These are phyloP conservation scores for Pao palembangensis DNA, from an alignment of 2,113 vertebrate genomes.

Conservation along the genomic window DNA sequence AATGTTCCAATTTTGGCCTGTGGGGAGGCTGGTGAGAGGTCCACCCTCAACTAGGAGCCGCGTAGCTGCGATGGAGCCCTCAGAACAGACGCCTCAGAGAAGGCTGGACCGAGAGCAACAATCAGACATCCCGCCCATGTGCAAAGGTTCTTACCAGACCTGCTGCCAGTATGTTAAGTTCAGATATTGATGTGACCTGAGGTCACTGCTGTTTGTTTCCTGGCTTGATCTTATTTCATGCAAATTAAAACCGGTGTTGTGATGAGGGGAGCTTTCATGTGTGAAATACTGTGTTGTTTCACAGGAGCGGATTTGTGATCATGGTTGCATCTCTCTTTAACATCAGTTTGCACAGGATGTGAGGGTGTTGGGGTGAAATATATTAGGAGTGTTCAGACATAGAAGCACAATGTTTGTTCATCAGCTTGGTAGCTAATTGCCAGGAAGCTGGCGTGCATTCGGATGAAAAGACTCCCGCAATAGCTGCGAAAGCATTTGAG, in stretches of 20 bases:
- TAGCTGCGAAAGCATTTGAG: conserved; percentile 22
- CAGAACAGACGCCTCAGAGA: conserved; percentile 16
- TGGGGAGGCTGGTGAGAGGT: conserved; percentile 13
- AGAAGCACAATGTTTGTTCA: conserved; percentile 36
- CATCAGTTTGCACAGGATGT: conserved; percentile 30
- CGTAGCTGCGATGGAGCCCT: conserved; percentile 30
- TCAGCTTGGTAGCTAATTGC: conserved; percentile 50
- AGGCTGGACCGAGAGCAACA: conserved; percentile 13
- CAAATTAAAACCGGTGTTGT: conserved; percentile 21
- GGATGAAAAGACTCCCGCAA: conserved; percentile 18
- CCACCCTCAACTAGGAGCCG: conserved; percentile 29
- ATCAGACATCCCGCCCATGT: conserved; percentile 24
- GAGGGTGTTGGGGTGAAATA: conserved; percentile 1
- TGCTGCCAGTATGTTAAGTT: conserved; percentile 18
- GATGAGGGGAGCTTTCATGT: conserved; percentile 29
- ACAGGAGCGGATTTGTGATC: conserved; percentile 23
- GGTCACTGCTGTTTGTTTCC: no score
- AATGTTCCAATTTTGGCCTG: conserved; percentile 44
- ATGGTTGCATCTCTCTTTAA: conserved; percentile 26
- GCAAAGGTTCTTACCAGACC: conserved; percentile 43
- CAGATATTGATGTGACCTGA: conserved; percentile 14
- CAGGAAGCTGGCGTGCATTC: conserved; percentile 22
- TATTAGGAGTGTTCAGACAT: conserved; percentile 23
- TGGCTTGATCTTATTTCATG: conserved; percentile 25
- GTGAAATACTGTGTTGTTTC: conserved; percentile 14